Conservation (phyloP, 2,113 vertebrate species). For the Sebastes fasciatus region DNA sequence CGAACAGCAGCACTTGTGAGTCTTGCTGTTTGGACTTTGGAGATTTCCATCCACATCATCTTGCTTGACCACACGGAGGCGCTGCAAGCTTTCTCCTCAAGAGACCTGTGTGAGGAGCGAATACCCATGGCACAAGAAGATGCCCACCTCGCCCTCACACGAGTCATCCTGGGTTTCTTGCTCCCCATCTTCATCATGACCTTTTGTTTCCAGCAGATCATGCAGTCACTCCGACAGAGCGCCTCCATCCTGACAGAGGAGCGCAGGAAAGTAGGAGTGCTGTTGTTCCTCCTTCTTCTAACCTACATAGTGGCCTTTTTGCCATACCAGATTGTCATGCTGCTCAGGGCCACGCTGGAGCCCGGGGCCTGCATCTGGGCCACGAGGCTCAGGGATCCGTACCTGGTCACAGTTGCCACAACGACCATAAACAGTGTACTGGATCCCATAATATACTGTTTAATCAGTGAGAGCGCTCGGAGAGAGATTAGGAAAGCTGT, state of each 20-base stretch:
- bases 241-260: conserved; percentile 29
- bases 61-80: conserved; percentile 80
- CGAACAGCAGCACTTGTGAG: conserved; percentile 81
- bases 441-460: conserved; percentile 90
- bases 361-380: conserved; percentile 78
- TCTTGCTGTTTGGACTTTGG: conserved; percentile 83
- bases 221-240: conserved; percentile 78
- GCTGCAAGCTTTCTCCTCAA: conserved; percentile 76
- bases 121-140: conserved; percentile 81
- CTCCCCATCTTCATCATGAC: conserved; percentile 86
- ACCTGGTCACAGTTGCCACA: conserved; percentile 86
- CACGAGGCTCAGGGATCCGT: conserved; percentile 81
- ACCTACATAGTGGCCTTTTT: conserved; percentile 89
- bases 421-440: conserved; percentile 90
- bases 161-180: conserved; percentile 86
- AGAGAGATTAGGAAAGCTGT: conserved; percentile 40
- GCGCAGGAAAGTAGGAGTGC: conserved; percentile 33
- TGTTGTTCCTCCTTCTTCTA: conserved; percentile 84
- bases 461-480: conserved; percentile 82
- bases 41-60: conserved; percentile 80
- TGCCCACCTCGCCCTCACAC: conserved; percentile 81
- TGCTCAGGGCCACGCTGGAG: conserved; percentile 86
- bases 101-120: conserved; percentile 82
- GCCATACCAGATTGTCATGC: conserved; percentile 88
- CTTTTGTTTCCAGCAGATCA: conserved; percentile 87